These are phyloP conservation scores for Drosophila baimaii DNA, from an alignment of 1,140 invertebrate genomes.

Conservation along the genomic window DNA sequence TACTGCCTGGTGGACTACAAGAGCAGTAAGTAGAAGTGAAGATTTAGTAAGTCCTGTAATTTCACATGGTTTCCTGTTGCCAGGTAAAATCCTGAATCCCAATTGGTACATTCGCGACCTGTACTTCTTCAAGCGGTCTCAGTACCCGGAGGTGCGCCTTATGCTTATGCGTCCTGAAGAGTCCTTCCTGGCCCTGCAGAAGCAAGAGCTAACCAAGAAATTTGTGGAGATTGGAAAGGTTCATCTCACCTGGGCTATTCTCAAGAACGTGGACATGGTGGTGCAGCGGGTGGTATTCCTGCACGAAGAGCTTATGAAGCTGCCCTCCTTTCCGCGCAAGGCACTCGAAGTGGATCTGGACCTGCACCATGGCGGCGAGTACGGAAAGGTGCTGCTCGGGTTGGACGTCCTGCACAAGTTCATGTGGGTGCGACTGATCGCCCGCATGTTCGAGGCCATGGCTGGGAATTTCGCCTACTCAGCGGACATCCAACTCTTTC, in stretches of 20 bases:
- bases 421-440: slow-evolving; percentile 98
- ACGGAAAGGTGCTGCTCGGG: slow-evolving; percentile 96
- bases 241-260: slow-evolving; percentile 93
- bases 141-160: slow-evolving; percentile 98
- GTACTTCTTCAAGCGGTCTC: slow-evolving; percentile 99
- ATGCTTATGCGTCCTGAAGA: slow-evolving; percentile 96
- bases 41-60: rapidly evolving
- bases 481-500: slow-evolving; percentile 97
- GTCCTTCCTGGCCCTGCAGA: slow-evolving; percentile 95
- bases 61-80: background rate
- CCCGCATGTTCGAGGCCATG: slow-evolving; percentile 99
- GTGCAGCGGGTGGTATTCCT: slow-evolving; percentile 98
- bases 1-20: slow-evolving; percentile 99
- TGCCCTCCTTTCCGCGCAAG: slow-evolving; percentile 99
- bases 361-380: slow-evolving; percentile 94
- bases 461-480: slow-evolving; percentile 99
- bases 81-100: slow-evolving; percentile 87
- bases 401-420: slow-evolving; percentile 99
- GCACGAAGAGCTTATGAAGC: slow-evolving; percentile 99
- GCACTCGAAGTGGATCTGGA: slow-evolving; percentile 98
- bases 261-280: slow-evolving; percentile 96
- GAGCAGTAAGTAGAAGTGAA: slow-evolving; percentile 91
- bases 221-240: slow-evolving; percentile 99
- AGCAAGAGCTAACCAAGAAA: slow-evolving; percentile 96
- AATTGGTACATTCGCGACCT: slow-evolving; percentile 97